These are phyloP conservation scores for Ypsolopha sequella DNA, from an alignment of 2,888 invertebrate genomes.

Conservation along the genomic window DNA sequence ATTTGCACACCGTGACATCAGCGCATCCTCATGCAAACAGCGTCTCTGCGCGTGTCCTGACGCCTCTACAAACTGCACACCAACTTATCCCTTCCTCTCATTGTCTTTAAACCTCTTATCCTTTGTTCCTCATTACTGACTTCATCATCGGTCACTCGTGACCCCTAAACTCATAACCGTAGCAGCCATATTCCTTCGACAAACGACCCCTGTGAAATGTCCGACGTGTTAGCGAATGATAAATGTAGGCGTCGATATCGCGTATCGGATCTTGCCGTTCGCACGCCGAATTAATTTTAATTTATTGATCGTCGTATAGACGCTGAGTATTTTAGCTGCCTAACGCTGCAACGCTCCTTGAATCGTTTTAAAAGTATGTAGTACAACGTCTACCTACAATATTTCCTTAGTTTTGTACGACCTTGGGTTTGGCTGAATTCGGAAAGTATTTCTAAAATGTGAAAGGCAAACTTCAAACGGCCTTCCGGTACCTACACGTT, in stretches of 20 bases:
- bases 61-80: conserved; percentile 41
- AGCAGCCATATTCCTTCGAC: conserved; percentile 47
- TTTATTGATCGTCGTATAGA: conserved; percentile 69
- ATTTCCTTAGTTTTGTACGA: too few relatives aligned
- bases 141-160: conserved; percentile 33
- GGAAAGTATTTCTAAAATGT: too few relatives aligned
- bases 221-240: conserved; percentile 70
- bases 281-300: conserved; percentile 72
- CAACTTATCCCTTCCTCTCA: conserved; percentile 53
- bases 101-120: conserved; percentile 61
- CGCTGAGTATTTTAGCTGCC: conserved; percentile 63
- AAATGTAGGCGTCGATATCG: conserved; percentile 70
- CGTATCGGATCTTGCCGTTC: conserved; percentile 68
- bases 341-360: conserved; percentile 33
- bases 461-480: too few relatives aligned
- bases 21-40: conserved; percentile 47
- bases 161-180: conserved; percentile 38
- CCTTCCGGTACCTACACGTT: too few relatives aligned
- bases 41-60: conserved; percentile 39
- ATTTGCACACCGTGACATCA: conserved; percentile 48
- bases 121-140: conserved; percentile 58
- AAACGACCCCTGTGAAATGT: conserved; percentile 55
- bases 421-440: too few relatives aligned
- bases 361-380: neutral
- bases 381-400: too few relatives aligned